Percentiles rank a stretch among this genome's conserved stretches.
Evolutionary conservation across 2,797 vertebrate genomes (phyloP).

Genomic region (Pangasius mekongensis): DNA sequence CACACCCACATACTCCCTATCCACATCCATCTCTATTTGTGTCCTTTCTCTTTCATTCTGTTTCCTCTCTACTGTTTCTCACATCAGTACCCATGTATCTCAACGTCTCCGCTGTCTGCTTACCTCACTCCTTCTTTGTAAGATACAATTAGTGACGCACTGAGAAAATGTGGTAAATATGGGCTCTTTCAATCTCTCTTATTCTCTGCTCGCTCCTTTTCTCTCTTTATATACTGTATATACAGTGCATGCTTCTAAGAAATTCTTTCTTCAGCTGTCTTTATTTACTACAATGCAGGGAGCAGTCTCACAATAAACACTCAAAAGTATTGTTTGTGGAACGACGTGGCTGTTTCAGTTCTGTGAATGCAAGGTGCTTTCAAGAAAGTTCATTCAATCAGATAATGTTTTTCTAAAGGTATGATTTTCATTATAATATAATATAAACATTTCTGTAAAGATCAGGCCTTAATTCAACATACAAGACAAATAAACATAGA

Average conservation of each 20-base stretch:
- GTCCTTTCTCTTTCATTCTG: slow-evolving; percentile 47
- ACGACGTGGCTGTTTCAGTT: background rate
- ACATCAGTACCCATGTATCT: slow-evolving; percentile 57
- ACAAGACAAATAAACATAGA: background rate
- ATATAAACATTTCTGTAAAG: background rate
- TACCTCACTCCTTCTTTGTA: slow-evolving; percentile 36
- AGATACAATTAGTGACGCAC: slow-evolving; percentile 21
- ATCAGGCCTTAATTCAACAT: background rate
- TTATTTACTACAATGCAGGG: background rate
- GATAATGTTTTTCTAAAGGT: background rate
- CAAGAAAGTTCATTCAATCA: background rate
- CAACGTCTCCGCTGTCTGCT: slow-evolving; percentile 41
- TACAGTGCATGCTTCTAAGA: slow-evolving; percentile 10
- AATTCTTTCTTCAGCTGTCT: background rate
- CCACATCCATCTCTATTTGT: slow-evolving; percentile 46
- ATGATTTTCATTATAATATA: background rate
- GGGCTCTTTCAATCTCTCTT: slow-evolving; percentile 15
- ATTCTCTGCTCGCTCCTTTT: slow-evolving; percentile 5
- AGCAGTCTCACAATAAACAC: background rate
- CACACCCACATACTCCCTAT: slow-evolving; percentile 52
- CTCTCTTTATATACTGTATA: slow-evolving; percentile 24
- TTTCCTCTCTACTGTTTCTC: slow-evolving; percentile 54
- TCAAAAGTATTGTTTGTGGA: background rate
- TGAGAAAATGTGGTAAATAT: background rate
- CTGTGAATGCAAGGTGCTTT: background rate